Evolutionary conservation across 1,140 invertebrate species (phyloP).

Genomic region (Pemphigus obesinymphae): DNA sequence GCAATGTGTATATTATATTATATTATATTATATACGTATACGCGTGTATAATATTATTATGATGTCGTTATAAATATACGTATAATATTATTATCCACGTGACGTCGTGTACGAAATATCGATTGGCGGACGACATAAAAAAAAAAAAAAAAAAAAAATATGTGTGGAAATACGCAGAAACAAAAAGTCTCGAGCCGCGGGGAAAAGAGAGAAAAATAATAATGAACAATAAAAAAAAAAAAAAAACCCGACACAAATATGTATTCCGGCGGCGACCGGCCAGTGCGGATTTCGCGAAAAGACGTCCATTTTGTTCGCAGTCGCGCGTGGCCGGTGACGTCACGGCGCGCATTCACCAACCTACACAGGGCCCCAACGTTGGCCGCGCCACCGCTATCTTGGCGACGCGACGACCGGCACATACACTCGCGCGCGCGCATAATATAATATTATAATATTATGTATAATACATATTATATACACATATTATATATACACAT

Average conservation of each 20-base stretch:
- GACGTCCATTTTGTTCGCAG: slow-evolving; percentile 37
- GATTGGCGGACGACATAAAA: too few relatives aligned
- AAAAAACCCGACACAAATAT: neutral
- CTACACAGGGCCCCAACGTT: slow-evolving; percentile 37
- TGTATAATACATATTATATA: neutral
- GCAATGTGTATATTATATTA: too few relatives aligned
- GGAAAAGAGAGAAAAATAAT: neutral
- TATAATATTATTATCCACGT: too few relatives aligned
- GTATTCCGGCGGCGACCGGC: neutral
- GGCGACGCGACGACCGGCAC: neutral
- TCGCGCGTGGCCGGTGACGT: slow-evolving; percentile 27
- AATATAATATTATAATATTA: neutral
- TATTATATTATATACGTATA: too few relatives aligned
- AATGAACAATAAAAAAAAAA: neutral
- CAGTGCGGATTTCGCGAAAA: slow-evolving; percentile 23
- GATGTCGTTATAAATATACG: too few relatives aligned
- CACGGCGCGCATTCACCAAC: slow-evolving; percentile 38
- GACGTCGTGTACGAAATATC: neutral
- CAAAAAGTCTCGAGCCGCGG: neutral
- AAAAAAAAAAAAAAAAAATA: too few relatives aligned
- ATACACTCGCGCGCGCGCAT: neutral
- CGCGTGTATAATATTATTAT: too few relatives aligned
- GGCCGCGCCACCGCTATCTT: slow-evolving; percentile 22
- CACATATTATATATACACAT: too few relatives aligned
- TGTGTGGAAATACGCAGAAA: neutral